A percentile compares a stretch with the other conserved stretches of the same genome.
Conservation (phyloP, 2,888 invertebrate species). For the Himalopsyche japonica region DNA sequence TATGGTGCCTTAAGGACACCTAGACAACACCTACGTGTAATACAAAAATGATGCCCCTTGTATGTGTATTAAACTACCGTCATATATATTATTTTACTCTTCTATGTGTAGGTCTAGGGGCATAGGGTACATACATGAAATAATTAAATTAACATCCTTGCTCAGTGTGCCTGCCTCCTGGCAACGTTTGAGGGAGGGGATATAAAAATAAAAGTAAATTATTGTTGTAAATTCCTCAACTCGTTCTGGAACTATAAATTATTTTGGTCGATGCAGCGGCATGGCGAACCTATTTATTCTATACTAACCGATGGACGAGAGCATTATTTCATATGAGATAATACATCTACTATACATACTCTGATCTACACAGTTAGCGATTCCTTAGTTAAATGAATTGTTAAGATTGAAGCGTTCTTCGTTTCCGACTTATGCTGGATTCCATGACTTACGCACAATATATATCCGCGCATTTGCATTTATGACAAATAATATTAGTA, state of each 20-base stretch:
- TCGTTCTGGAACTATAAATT: conserved; percentile 15
- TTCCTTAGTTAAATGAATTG: neutral
- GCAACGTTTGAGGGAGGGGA: neutral
- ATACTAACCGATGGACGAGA: neutral
- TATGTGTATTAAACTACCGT: no score
- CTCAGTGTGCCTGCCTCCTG: neutral
- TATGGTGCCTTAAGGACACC: no score
- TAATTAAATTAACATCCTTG: neutral
- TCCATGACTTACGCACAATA: no score
- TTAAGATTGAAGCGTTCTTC: no score
- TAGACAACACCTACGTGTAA: no score
- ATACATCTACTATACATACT: neutral
- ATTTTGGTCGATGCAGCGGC: neutral
- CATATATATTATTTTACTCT: neutral
- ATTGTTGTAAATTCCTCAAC: conserved; percentile 16
- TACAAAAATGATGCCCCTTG: no score
- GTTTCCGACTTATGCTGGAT: no score
- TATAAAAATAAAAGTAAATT: conserved; percentile 11
- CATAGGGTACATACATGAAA: neutral
- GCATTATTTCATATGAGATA: neutral
- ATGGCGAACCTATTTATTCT: neutral
- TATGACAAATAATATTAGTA: no score
- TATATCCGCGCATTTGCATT: no score
- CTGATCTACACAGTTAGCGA: neutral
- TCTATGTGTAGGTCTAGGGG: neutral